These are phyloP conservation scores for Drosophila micromelanica DNA, from an alignment of 1,140 invertebrate species.

Conservation along the genomic window DNA sequence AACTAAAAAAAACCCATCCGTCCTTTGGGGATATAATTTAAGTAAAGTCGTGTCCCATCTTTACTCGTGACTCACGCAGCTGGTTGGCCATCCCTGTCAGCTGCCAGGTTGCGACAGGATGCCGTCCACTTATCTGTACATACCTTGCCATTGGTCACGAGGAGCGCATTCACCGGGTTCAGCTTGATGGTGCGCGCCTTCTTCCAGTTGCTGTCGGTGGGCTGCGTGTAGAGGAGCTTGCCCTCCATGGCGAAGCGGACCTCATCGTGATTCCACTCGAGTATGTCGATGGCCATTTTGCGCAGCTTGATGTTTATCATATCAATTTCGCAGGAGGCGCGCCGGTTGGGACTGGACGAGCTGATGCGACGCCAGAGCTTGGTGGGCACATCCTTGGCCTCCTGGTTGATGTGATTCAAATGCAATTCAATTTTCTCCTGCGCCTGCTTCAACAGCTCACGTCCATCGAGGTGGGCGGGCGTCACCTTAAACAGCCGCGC, in stretches of 20 bases:
- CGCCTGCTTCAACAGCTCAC: conserved; percentile 91
- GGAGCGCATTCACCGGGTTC: conserved; percentile 92
- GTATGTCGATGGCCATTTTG: conserved; percentile 95
- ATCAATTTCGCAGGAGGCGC: conserved; percentile 91
- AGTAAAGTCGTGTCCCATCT: no score
- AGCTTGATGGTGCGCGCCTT: conserved; percentile 94
- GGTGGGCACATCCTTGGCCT: conserved; percentile 95
- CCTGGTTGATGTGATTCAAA: conserved; percentile 97
- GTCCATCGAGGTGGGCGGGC: conserved; percentile 90
- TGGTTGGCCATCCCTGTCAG: neutral
- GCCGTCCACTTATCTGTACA: conserved; percentile 29
- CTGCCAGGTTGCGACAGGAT: no score
- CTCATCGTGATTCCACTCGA: conserved; percentile 97
- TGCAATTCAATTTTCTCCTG: conserved; percentile 96
- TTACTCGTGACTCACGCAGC: conserved; percentile 2
- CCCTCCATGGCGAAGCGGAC: conserved; percentile 94
- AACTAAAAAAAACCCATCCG: no score
- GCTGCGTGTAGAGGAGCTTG: conserved; percentile 92
- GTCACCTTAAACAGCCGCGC: conserved; percentile 96
- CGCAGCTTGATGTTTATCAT: conserved; percentile 94
- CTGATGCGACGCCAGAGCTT: conserved; percentile 95
- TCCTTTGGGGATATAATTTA: no score
- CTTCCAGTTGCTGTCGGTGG: conserved; percentile 95
- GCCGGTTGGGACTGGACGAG: conserved; percentile 89
- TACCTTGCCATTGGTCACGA: conserved; percentile 95